phyloP scores from a whole-genome alignment of 2,888 invertebrate genomes.

The Euproctis similis region DNA sequence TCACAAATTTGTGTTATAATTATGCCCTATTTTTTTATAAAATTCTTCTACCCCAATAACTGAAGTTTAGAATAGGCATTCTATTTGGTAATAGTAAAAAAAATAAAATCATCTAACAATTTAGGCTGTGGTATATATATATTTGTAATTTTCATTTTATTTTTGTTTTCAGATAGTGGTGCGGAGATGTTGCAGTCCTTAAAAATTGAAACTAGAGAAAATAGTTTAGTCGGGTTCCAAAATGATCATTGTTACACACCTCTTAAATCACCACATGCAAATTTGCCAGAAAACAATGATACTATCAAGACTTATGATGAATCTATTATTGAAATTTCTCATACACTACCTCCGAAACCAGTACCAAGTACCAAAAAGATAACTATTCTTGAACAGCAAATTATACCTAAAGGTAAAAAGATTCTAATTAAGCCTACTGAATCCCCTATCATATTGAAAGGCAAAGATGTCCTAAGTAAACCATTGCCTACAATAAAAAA shows the following conservation, averaged over 20 bases:
- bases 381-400: constrained; percentile 65
- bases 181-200: constrained; percentile 70
- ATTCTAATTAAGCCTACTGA: constrained; percentile 51
- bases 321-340: constrained; percentile 61
- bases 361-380: constrained; percentile 64
- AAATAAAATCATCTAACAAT: background rate
- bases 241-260: constrained; percentile 90
- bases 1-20: too few species aligned
- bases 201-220: constrained; percentile 67
- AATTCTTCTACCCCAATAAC: too few species aligned
- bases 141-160: background rate
- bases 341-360: constrained; percentile 60
- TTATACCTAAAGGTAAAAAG: constrained; percentile 70
- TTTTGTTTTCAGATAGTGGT: constrained; percentile 54
- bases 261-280: constrained; percentile 78
- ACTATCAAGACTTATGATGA: constrained; percentile 51
- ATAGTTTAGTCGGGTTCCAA: constrained; percentile 78
- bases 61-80: background rate
- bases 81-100: too few species aligned
- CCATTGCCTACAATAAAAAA: constrained; percentile 45
- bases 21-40: background rate
- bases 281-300: constrained; percentile 47
- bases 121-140: background rate
- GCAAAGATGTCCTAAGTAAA: constrained; percentile 58
- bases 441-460: constrained; percentile 50